Evolutionary conservation across 2,888 invertebrate genomes (phyloP).

Genomic region (Timema cristinae): DNA sequence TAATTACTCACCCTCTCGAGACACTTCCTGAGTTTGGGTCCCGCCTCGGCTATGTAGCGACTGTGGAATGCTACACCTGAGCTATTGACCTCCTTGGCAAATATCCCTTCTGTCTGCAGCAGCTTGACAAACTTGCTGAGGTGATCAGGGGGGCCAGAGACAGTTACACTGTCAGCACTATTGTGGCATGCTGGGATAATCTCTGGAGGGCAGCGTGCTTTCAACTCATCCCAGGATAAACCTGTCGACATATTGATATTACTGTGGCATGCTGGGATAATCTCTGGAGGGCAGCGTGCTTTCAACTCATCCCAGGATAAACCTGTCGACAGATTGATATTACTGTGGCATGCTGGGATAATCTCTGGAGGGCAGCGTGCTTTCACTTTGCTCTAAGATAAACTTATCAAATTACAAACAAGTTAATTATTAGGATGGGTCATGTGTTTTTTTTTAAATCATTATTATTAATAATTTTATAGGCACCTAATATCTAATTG

Average conservation of each 20-base stretch:
- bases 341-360: background rate
- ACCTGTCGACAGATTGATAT: conserved; percentile 36
- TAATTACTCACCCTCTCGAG: conserved; percentile 54
- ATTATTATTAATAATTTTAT: no score
- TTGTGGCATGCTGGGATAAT: conserved; percentile 93
- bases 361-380: no score
- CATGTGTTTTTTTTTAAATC: no score
- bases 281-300: conserved; percentile 68
- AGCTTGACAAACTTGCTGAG: conserved; percentile 66
- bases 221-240: conserved; percentile 79
- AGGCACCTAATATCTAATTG: no score
- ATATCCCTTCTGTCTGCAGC: conserved; percentile 69
- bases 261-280: conserved; percentile 88
- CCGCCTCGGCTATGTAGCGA: conserved; percentile 81
- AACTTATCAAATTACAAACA: no score
- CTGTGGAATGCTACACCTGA: conserved; percentile 94
- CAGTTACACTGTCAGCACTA: conserved; percentile 86
- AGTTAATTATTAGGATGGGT: no score
- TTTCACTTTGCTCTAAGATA: no score
- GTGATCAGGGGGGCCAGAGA: conserved; percentile 79
- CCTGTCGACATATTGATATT: conserved; percentile 36
- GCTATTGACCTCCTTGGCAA: conserved; percentile 81
- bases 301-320: conserved; percentile 80
- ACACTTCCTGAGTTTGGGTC: conserved; percentile 70
- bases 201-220: conserved; percentile 68